Evolutionary conservation across 2,113 vertebrate genomes (phyloP).

Genomic region (Pao palembangensis): DNA sequence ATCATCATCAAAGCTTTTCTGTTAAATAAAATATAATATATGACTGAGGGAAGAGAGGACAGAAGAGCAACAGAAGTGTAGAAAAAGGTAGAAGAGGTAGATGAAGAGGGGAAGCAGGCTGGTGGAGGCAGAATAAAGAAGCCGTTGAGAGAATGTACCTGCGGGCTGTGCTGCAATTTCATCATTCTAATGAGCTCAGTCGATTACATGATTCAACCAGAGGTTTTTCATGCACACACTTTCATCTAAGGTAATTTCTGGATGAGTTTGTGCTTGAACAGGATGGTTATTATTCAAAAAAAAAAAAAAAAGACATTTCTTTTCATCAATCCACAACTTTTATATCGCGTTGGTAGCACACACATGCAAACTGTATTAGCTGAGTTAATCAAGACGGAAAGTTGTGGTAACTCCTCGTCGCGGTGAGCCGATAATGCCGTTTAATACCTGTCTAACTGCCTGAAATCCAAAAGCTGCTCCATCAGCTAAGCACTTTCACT

Average conservation of each 20-base stretch:
- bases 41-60: not conserved
- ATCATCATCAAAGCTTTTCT: not conserved
- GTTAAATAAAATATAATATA: not conserved
- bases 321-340: no score
- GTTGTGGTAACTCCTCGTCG: no score
- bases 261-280: conserved; percentile 27
- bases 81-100: not conserved
- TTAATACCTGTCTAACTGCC: conserved; percentile 21
- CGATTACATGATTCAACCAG: conserved; percentile 24
- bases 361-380: no score
- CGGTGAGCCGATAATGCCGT: no score
- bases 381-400: no score
- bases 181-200: conserved; percentile 44
- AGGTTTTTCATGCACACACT: conserved; percentile 9
- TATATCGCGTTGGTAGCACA: no score
- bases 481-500: conserved; percentile 20
- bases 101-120: conserved; percentile 5
- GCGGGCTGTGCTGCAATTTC: conserved; percentile 45
- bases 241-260: conserved; percentile 4
- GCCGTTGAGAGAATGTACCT: conserved; percentile 30
- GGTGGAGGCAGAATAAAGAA: not conserved
- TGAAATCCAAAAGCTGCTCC: not conserved
- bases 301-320: no score
- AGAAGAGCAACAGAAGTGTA: not conserved
- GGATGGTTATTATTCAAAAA: no score